A percentile compares a stretch with the other conserved stretches of the same genome.
Conservation (phyloP, 2,797 vertebrate species). For the Sphenodon punctatus region DNA sequence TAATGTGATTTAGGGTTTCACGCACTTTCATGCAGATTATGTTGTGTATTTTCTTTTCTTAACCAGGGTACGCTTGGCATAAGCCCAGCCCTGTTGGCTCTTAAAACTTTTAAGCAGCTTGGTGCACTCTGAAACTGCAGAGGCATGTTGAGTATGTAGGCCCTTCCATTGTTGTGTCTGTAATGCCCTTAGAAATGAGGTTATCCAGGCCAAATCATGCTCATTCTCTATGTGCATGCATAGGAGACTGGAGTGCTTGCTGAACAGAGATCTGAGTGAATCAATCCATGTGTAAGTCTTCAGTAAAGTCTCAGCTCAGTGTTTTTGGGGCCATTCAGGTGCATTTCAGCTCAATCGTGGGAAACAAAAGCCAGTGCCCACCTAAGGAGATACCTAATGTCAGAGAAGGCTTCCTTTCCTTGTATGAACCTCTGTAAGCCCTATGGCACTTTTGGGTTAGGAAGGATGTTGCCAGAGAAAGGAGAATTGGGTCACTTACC, state of each 20-base stretch:
- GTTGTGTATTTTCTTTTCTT: slow-evolving; percentile 52
- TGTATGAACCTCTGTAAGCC: fast-evolving
- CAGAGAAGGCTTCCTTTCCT: not conserved
- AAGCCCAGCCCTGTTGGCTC: slow-evolving; percentile 10
- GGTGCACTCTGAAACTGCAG: not conserved
- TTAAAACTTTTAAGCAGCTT: not conserved
- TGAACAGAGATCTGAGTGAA: not conserved
- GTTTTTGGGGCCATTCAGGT: fast-evolving
- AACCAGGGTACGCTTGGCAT: slow-evolving; percentile 23
- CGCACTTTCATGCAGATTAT: slow-evolving; percentile 45
- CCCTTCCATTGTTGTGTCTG: not conserved
- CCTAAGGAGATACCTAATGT: not conserved
- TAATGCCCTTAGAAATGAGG: fast-evolving
- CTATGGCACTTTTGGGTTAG: not conserved
- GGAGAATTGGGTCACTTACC: too few species aligned
- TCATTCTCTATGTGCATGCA: fast-evolving
- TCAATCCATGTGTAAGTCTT: not conserved
- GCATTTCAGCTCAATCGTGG: fast-evolving
- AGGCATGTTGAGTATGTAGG: fast-evolving
- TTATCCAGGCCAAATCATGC: not conserved
- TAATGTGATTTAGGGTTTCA: slow-evolving; percentile 48
- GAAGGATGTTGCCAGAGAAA: not conserved
- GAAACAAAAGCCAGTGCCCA: fast-evolving
- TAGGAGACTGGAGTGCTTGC: not conserved
- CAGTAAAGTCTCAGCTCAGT: fast-evolving